Conservation (phyloP, 2,888 invertebrate genomes). For the Pycnomerus fuliginosus region DNA sequence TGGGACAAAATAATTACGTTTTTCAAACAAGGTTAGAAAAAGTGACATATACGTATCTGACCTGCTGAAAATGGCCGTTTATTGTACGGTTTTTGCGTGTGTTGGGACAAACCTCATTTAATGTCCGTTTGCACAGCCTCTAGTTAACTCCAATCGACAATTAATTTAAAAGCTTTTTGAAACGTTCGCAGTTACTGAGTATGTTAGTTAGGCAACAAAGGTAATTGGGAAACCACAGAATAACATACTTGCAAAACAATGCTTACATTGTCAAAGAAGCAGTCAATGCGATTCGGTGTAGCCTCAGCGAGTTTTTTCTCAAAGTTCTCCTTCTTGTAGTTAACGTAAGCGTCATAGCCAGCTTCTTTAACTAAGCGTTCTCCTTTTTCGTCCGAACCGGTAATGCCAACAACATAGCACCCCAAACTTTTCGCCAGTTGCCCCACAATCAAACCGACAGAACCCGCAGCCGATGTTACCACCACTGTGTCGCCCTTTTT, state of each 20-base stretch:
- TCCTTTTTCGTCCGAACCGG: slow-evolving; percentile 70
- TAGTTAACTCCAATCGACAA: no score
- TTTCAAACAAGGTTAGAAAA: no score
- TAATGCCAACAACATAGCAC: slow-evolving; percentile 69
- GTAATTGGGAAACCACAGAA: no score
- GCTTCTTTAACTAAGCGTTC: slow-evolving; percentile 64
- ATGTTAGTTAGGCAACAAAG: no score
- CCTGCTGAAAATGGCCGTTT: no score
- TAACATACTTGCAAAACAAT: not conserved
- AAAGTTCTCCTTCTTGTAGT: slow-evolving; percentile 67
- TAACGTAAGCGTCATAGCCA: slow-evolving; percentile 68
- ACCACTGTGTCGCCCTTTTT: slow-evolving; percentile 72
- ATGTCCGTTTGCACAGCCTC: no score
- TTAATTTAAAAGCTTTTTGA: no score
- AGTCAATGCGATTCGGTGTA: slow-evolving; percentile 72
- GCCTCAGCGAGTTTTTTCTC: slow-evolving; percentile 57
- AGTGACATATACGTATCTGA: no score
- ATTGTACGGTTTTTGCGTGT: no score
- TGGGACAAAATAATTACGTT: no score
- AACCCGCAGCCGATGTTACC: slow-evolving; percentile 74
- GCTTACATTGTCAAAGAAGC: slow-evolving; percentile 76
- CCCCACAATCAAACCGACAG: slow-evolving; percentile 75
- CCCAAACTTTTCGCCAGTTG: slow-evolving; percentile 76
- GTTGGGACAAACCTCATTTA: no score
- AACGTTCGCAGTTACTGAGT: no score